These are phyloP conservation scores for Zootermopsis nevadensis DNA, from an alignment of 2,888 invertebrate genomes.

Conservation along the genomic window DNA sequence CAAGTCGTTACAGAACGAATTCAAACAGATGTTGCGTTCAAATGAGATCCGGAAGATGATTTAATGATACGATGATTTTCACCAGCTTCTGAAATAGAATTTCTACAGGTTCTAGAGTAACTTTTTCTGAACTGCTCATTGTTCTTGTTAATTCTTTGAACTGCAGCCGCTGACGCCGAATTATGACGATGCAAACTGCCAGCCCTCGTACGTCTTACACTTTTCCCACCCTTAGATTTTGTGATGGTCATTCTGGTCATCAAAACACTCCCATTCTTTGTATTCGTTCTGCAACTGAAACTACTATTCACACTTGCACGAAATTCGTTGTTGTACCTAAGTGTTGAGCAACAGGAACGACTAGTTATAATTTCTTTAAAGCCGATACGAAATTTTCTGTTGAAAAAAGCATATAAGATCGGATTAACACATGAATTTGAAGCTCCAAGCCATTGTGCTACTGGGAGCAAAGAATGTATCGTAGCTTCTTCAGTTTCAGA, in stretches of 20 bases:
- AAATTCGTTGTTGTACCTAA: slow-evolving; percentile 43
- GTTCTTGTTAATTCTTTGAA: neutral
- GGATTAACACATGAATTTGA: slow-evolving; percentile 70
- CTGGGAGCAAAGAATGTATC: slow-evolving; percentile 61
- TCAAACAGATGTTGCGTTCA: slow-evolving; percentile 34
- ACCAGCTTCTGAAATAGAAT: neutral
- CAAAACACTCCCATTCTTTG: slow-evolving; percentile 23
- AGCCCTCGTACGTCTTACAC: neutral
- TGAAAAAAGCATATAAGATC: slow-evolving; percentile 69
- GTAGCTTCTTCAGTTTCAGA: slow-evolving; percentile 57
- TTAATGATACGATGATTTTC: slow-evolving; percentile 14
- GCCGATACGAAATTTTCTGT: slow-evolving; percentile 67
- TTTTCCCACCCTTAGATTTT: neutral
- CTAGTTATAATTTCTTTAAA: slow-evolving; percentile 64
- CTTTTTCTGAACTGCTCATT: slow-evolving; percentile 10
- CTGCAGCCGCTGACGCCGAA: slow-evolving; percentile 10
- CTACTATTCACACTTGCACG: slow-evolving; percentile 14
- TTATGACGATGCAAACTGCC: neutral
- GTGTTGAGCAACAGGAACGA: slow-evolving; percentile 59
- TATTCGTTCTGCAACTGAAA: slow-evolving; percentile 28
- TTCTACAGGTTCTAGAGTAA: neutral
- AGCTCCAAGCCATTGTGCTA: slow-evolving; percentile 67
- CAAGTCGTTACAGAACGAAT: too few species aligned
- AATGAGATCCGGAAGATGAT: slow-evolving; percentile 4
- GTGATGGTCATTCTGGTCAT: slow-evolving; percentile 9